Evolutionary conservation across 2,113 vertebrate species (phyloP).

Genomic region (Phrynosoma platyrhinos): DNA sequence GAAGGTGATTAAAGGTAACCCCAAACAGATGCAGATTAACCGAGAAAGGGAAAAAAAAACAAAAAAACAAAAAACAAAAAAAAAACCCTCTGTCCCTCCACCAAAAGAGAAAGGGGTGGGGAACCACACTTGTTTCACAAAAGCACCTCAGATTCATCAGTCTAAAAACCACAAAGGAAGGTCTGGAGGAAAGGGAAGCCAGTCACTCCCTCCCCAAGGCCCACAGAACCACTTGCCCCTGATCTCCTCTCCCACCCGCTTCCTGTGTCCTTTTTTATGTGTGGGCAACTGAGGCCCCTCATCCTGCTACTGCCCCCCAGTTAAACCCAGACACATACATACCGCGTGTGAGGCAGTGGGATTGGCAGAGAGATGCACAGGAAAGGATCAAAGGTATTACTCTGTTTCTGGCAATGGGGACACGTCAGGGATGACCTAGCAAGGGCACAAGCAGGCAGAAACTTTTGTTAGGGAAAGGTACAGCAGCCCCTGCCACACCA

Average conservation of each 20-base stretch:
- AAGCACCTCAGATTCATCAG: too few species aligned
- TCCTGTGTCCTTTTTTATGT: not conserved
- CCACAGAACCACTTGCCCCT: too few species aligned
- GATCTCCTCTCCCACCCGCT: not conserved
- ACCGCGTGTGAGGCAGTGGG: slow-evolving; percentile 95
- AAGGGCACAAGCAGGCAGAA: slow-evolving; percentile 30
- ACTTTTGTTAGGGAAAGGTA: not conserved
- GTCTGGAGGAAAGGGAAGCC: not conserved
- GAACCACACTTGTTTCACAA: too few species aligned
- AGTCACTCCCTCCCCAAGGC: not conserved
- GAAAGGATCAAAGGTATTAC: slow-evolving; percentile 98
- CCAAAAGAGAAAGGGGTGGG: too few species aligned
- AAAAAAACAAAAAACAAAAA: too few species aligned
- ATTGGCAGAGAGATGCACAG: slow-evolving; percentile 97
- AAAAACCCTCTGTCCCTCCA: too few species aligned
- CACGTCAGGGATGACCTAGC: slow-evolving; percentile 95
- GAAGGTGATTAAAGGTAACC: too few species aligned
- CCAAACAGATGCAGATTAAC: too few species aligned
- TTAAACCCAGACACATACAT: not conserved
- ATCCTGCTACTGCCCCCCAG: not conserved
- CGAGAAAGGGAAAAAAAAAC: too few species aligned
- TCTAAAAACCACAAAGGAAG: too few species aligned
- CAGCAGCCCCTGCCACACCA: not conserved
- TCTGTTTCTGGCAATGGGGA: slow-evolving; percentile 98
- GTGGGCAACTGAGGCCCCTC: not conserved